phyloP scores from a whole-genome alignment of 2,888 invertebrate genomes.

The Dasysyrphus albostriatus region DNA sequence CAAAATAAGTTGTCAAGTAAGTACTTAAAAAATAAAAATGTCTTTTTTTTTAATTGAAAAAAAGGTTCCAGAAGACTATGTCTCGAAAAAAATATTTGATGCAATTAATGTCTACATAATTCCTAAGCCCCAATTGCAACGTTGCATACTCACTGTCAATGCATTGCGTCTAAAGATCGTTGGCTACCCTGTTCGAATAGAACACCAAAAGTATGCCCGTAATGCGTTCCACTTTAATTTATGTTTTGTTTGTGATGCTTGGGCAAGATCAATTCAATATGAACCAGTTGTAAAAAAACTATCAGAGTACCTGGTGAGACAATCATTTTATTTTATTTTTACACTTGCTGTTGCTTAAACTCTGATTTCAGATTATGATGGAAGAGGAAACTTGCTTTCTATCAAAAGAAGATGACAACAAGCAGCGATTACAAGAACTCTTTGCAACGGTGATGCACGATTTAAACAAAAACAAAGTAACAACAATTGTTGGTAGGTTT shows the following conservation, averaged over 20 bases:
- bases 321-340: not conserved
- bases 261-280: slow-evolving; percentile 95
- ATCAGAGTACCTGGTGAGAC: slow-evolving; percentile 92
- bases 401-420: slow-evolving; percentile 88
- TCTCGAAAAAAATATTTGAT: slow-evolving; percentile 97
- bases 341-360: not conserved
- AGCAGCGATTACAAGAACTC: slow-evolving; percentile 89
- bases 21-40: not conserved
- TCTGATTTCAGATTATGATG: slow-evolving; percentile 88
- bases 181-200: slow-evolving; percentile 96
- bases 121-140: slow-evolving; percentile 95
- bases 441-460: slow-evolving; percentile 91
- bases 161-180: slow-evolving; percentile 93
- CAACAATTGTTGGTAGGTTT: slow-evolving; percentile 88
- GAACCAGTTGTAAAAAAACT: slow-evolving; percentile 97
- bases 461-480: slow-evolving; percentile 91
- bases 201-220: slow-evolving; percentile 93
- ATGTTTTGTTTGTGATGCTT: slow-evolving; percentile 96
- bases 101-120: slow-evolving; percentile 97
- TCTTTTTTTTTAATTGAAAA: not conserved
- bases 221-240: slow-evolving; percentile 98
- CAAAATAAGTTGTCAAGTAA: slow-evolving; percentile 91
- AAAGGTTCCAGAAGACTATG: slow-evolving; percentile 94
- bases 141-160: slow-evolving; percentile 95
- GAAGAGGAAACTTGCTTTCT: slow-evolving; percentile 94